These are phyloP conservation scores for Drosophila orena DNA, from an alignment of 1,140 invertebrate genomes.

Conservation along the genomic window DNA sequence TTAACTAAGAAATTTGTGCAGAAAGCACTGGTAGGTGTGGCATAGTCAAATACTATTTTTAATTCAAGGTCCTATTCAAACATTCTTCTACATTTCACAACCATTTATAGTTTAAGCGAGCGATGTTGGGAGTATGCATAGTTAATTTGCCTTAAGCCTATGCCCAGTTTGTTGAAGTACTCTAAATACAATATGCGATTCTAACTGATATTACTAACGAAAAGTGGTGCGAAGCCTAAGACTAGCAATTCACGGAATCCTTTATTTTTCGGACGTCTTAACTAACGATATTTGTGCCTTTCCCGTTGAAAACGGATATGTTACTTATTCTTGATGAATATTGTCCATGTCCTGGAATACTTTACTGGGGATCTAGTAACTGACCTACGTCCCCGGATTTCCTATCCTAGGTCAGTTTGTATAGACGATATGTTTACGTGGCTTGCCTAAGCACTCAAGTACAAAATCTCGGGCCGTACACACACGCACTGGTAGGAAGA, in stretches of 20 bases:
- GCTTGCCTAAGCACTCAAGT: neutral
- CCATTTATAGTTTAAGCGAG: constrained; percentile 82
- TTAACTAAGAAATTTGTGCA: neutral
- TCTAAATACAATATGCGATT: constrained; percentile 7
- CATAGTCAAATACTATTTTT: neutral
- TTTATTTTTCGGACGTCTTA: neutral
- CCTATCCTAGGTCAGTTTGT: constrained; percentile 59
- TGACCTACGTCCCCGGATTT: constrained; percentile 44
- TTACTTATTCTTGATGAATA: constrained; percentile 20
- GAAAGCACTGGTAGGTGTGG: constrained; percentile 18
- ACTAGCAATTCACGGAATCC: constrained; percentile 4
- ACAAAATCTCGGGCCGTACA: constrained; percentile 24
- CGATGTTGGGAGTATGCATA: constrained; percentile 60
- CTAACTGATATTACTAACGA: constrained; percentile 54
- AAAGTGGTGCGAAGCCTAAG: constrained; percentile 18
- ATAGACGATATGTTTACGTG: constrained; percentile 13
- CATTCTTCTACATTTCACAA: constrained; percentile 66
- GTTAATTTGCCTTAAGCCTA: constrained; percentile 5
- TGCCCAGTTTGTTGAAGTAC: constrained; percentile 1
- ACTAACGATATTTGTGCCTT: neutral
- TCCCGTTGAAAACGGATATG: constrained; percentile 23
- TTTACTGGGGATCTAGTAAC: constrained; percentile 30
- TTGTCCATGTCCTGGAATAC: constrained; percentile 20
- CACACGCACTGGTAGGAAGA: constrained; percentile 30
- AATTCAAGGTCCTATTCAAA: constrained; percentile 1